A percentile compares a stretch with the other conserved stretches of the same genome.
These are phyloP conservation scores for Macropodus opercularis DNA, from an alignment of 2,797 vertebrate genomes.

Conservation along the genomic window DNA sequence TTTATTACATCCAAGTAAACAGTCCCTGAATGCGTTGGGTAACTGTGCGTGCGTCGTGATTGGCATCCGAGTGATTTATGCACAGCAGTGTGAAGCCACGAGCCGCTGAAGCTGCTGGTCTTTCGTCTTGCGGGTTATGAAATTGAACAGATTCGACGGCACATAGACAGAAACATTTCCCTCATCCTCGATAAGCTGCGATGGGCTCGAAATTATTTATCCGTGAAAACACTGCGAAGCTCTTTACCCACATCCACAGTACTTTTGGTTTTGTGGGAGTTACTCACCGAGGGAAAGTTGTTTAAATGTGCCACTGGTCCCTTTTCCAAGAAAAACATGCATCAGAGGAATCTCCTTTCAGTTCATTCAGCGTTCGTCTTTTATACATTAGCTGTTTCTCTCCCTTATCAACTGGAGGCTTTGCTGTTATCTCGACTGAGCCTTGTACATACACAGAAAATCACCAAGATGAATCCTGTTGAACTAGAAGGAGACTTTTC, in stretches of 20 bases:
- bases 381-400: slow-evolving; percentile 27
- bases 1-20: slow-evolving; percentile 5
- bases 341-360: slow-evolving; percentile 24
- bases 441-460: slow-evolving; percentile 47
- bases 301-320: slow-evolving; percentile 30
- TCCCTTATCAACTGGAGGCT: slow-evolving; percentile 46
- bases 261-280: slow-evolving; percentile 1
- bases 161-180: slow-evolving; percentile 14
- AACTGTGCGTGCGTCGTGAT: neutral
- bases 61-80: neutral
- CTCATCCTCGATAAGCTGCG: neutral
- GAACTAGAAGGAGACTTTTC: slow-evolving; percentile 41
- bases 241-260: neutral
- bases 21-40: neutral
- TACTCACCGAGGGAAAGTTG: slow-evolving; percentile 5
- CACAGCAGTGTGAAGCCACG: neutral
- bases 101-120: no score
- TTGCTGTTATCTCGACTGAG: slow-evolving; percentile 50
- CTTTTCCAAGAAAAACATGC: slow-evolving; percentile 30
- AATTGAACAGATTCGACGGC: slow-evolving; percentile 19
- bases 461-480: slow-evolving; percentile 50
- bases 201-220: slow-evolving; percentile 4
- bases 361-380: slow-evolving; percentile 23
- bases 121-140: slow-evolving; percentile 6
- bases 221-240: neutral